Base-by-base conservation (phyloP, 1,140 invertebrate genomes). In the Phortica variegata region DNA sequence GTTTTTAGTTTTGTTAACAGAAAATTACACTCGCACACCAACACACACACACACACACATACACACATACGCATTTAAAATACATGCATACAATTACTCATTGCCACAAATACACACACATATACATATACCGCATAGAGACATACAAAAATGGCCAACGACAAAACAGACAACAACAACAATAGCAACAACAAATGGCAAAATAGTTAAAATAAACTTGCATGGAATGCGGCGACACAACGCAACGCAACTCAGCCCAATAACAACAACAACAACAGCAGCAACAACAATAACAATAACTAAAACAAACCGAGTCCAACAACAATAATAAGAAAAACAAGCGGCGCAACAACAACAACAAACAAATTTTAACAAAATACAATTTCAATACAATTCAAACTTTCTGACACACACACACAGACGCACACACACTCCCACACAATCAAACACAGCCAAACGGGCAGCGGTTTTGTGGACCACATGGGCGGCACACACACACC, bases 371-470 rank as follows among this genome's bases (percentile, higher is more conserved):
- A 71, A 71, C 62, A 71, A 66, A 63, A 66, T 68, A 71, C 68
- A 68, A 71, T 71, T 71, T 71, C 68, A 72, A 72, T 72, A 72
- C 68, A 72, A 69, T 72, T 68, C 62, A 72, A 72, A 72, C 52
- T 72, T 72, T 72, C 68, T 62, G 68, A 68, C 58, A 56, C 58
- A 23, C 34, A 54, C 39, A 51, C 36, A 60, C 56, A 59, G 34
- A 47, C 34, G 46, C 33, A 49, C 16, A 49, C 19, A 47, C 5
- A 52, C 2, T 29, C 12, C 40, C 3, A 31, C 33, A 36, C 13
- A 43, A 15, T 15, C 21, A 47, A 31, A 29, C 16, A 36, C 13
- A 43, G 18, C 17, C 21, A 47, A 31, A 29, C 16, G 40, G 13
- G 33, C 21, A 20, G 43, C 26, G 26, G 19, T 29, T 12, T 18